A percentile compares a stretch with the other conserved stretches of the same genome.
phyloP scores from a whole-genome alignment of 2,888 invertebrate species.

The Halocaridina rubra region DNA sequence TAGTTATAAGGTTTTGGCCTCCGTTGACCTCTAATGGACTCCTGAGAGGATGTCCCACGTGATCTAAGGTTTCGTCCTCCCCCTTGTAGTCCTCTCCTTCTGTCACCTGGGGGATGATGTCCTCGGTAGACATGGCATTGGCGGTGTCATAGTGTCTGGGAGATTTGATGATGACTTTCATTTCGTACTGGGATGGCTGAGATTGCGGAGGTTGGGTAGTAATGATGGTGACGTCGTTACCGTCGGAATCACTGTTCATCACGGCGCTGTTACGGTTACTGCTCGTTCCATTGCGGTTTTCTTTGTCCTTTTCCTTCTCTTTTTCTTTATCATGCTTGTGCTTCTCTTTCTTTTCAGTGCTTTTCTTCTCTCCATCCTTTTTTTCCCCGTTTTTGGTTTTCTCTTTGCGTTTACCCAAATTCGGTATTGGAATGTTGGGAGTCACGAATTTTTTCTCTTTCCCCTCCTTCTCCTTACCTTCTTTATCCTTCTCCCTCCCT shows the following conservation, averaged over 20 bases:
- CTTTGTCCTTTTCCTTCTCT: slow-evolving; percentile 39
- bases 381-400: slow-evolving; percentile 42
- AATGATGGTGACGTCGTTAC: slow-evolving; percentile 28
- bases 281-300: slow-evolving; percentile 43
- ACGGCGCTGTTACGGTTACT: slow-evolving; percentile 49
- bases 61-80: background rate
- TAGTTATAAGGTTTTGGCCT: slow-evolving; percentile 41
- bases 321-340: slow-evolving; percentile 35
- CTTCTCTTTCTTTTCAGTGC: slow-evolving; percentile 43
- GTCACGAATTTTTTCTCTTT: background rate
- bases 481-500: slow-evolving; percentile 45
- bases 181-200: slow-evolving; percentile 33
- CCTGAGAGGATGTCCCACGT: slow-evolving; percentile 12
- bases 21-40: slow-evolving; percentile 43
- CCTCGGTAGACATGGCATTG: slow-evolving; percentile 10
- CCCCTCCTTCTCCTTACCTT: slow-evolving; percentile 31
- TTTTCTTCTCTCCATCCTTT: slow-evolving; percentile 34
- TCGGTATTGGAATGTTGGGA: slow-evolving; percentile 7
- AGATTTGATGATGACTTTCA: slow-evolving; percentile 44
- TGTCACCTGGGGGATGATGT: slow-evolving; percentile 3
- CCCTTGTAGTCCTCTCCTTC: slow-evolving; percentile 26
- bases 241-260: slow-evolving; percentile 52
- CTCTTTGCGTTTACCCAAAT: slow-evolving; percentile 24
- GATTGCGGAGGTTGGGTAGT: slow-evolving; percentile 10
- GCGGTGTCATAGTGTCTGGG: slow-evolving; percentile 37